These are phyloP conservation scores for Catharus bicknelli DNA, from an alignment of 2,113 vertebrate genomes.

Conservation along the genomic window DNA sequence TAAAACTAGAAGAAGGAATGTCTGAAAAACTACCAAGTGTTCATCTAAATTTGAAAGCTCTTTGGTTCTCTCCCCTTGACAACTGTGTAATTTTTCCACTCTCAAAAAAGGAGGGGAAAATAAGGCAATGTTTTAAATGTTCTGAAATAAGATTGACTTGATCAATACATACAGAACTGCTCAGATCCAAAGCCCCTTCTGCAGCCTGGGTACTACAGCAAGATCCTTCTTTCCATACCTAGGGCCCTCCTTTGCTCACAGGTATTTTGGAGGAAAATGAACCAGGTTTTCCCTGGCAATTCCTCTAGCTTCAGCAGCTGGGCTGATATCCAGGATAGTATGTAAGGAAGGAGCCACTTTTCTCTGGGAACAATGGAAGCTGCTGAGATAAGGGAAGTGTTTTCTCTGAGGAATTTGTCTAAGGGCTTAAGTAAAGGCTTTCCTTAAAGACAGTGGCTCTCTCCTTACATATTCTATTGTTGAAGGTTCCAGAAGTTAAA, in stretches of 20 bases:
- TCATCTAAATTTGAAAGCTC: background rate
- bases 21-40: background rate
- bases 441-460: background rate
- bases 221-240: background rate
- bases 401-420: background rate
- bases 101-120: background rate
- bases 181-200: background rate
- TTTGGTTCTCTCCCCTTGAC: background rate
- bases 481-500: background rate
- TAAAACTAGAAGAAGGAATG: background rate
- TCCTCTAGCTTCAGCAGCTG: background rate
- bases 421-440: background rate
- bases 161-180: accelerated
- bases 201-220: background rate
- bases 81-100: background rate
- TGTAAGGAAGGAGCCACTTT: background rate
- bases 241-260: background rate
- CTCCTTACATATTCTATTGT: background rate
- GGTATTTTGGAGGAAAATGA: background rate
- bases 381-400: background rate
- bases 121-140: background rate
- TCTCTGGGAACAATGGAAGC: background rate
- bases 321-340: background rate
- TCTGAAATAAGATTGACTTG: background rate
- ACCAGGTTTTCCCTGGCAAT: background rate